Evolutionary conservation across 2,797 vertebrate species (phyloP).

Genomic region (Hippoglossus hippoglossus): DNA sequence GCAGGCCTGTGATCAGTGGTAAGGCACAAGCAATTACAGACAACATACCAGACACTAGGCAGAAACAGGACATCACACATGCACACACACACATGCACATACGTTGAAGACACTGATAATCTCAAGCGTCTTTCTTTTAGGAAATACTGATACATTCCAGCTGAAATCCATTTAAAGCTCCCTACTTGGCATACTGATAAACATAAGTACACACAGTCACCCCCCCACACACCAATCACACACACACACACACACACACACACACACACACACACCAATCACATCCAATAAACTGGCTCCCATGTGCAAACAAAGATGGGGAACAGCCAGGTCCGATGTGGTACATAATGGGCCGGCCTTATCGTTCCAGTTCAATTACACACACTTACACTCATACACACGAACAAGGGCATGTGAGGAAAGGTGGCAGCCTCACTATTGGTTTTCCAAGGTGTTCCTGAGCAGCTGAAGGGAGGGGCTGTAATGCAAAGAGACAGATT

Average conservation of each 20-base stretch:
- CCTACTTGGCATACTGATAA: conserved; percentile 53
- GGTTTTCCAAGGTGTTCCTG: conserved; percentile 69
- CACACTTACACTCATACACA: conserved; percentile 37
- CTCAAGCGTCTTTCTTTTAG: conserved; percentile 47
- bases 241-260: conserved; percentile 24
- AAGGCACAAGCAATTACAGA: conserved; percentile 67
- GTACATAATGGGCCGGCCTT: conserved; percentile 28
- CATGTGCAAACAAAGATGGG: conserved; percentile 39
- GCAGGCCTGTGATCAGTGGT: conserved; percentile 65
- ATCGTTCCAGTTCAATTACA: conserved; percentile 62
- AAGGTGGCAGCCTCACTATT: conserved; percentile 64
- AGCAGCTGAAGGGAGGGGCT: conserved; percentile 63
- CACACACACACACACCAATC: conserved; percentile 25
- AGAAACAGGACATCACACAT: conserved; percentile 38
- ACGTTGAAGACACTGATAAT: conserved; percentile 65
- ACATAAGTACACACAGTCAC: conserved; percentile 41
- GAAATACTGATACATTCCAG: conserved; percentile 39
- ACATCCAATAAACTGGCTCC: conserved; percentile 42
- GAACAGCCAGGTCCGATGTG: conserved; percentile 38
- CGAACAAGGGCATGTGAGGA: conserved; percentile 34
- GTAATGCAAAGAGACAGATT: conserved; percentile 88
- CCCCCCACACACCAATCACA: conserved; percentile 7
- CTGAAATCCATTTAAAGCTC: conserved; percentile 62
- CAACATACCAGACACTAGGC: conserved; percentile 51
- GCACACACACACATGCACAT: conserved; percentile 46